These are phyloP conservation scores for Pachyuromys duprasi DNA, from an alignment of 2,797 vertebrate genomes.

Conservation along the genomic window DNA sequence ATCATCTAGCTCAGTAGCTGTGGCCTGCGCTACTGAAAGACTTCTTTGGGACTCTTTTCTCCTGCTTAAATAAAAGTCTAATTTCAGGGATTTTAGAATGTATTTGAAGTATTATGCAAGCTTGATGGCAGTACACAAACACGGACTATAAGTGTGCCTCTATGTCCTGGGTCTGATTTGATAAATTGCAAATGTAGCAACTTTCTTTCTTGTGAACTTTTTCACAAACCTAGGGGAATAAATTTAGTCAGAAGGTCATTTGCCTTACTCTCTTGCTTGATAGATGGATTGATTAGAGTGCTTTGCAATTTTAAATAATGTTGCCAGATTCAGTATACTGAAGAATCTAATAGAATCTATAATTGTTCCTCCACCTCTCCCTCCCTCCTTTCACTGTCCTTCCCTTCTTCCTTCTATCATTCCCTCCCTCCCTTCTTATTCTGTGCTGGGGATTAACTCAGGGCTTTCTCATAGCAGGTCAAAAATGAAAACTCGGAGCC, in stretches of 20 bases:
- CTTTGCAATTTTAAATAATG: constrained; percentile 61
- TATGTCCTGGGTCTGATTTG: constrained; percentile 5
- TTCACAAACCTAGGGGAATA: constrained; percentile 38
- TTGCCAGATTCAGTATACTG: background rate
- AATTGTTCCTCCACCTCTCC: rapidly evolving
- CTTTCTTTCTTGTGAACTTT: constrained; percentile 61
- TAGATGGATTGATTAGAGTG: constrained; percentile 55
- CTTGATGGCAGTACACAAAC: background rate
- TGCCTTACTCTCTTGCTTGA: constrained; percentile 25
- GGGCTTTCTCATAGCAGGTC: background rate
- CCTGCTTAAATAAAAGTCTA: constrained; percentile 45
- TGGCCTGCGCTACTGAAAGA: constrained; percentile 44
- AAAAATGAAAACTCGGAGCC: background rate
- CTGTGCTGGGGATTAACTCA: background rate
- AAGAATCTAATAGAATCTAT: background rate
- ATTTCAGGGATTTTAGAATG: constrained; percentile 65
- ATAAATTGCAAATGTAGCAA: constrained; percentile 30
- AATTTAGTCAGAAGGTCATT: constrained; percentile 66
- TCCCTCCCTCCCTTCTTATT: too few species aligned
- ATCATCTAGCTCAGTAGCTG: constrained; percentile 28
- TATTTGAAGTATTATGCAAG: constrained; percentile 56
- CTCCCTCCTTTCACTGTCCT: too few species aligned
- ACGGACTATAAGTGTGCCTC: background rate
- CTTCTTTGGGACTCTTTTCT: constrained; percentile 53
- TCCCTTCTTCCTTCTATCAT: too few species aligned